Evolutionary conservation across 2,888 invertebrate genomes (phyloP), one percentile per base, ranked within the genome.

Genomic region (Tipula confusa): DNA sequence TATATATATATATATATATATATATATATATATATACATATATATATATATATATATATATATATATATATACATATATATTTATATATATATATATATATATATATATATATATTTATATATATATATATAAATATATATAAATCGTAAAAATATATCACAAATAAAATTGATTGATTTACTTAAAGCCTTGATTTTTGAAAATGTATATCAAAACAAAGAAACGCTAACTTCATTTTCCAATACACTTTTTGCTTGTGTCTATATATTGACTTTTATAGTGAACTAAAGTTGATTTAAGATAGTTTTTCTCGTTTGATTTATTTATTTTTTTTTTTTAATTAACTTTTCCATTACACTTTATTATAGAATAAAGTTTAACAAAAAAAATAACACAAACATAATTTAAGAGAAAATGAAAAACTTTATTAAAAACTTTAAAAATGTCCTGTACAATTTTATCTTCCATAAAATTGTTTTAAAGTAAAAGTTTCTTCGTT

Each of bases 381-480:
- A 64, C 1, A 64, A 64, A 64, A 43, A 43, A 43, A 43, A 43
- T 15, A 18, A 48, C 48, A 64, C 64, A 18, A 64, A 18, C 64
- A 64, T 64, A 64, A 64, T 64, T 64, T 64, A 64, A 64, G 64
- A 64, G 64, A 18, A 64, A 64, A 64, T 64, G 64, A 64, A 64
- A 64, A 64, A 64, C 64, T 64, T 64, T 64, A 64, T 64, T 48
- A 64, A 64, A 64, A 64, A 64, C 64, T 64, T 64, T 64, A 64
- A 64, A 64, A 64, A 64, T 64, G 64, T 64, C 64, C 64, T 64
- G 18, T 64, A 64, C 64, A 64, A 64, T 64, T 64, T 64, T 64
- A 64, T 64, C 64, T 64, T 64, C 64, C 64, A 64, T 64, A 64
- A 64, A 64, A 64, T 64, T 64, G 64, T 64, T 64, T 64, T 64